Evolutionary conservation across 1,140 invertebrate genomes (phyloP), one percentile per base, ranked within the genome.

Genomic region (Heliconius eleuchia): DNA sequence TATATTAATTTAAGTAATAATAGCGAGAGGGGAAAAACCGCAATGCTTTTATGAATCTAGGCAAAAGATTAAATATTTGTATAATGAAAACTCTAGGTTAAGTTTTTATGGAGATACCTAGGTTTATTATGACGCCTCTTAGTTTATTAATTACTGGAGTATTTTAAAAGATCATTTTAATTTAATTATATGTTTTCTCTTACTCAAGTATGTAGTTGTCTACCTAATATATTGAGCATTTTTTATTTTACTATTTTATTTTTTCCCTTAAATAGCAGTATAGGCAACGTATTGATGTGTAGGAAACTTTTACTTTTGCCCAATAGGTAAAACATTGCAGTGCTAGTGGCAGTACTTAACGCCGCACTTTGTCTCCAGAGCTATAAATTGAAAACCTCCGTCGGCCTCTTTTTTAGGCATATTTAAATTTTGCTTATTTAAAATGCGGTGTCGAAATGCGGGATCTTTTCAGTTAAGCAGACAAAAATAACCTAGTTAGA

Each of bases 21-120:
- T 66, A 66, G 60, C 8, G 60, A 66, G 13, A 6, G 11, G 11
- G 27, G 60, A 30, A 30, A 13, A 66, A 66, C 60, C 60, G 27
- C 60, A 30, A 30, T 66, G 60, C 27, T 66, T 30, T 66, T 30
- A 66, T 66, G 27, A 66, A 66, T 66, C 60, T 66, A 57, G 23
- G 60, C 23, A 27, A 66, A 30, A 66, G 27, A 66, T 30, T 66
- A 66, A 66, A 66, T 30, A 66, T 66, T 66, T 66, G 3, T 66
- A 66, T 66, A 66, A 66, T 66, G 27, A 66, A 66, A 66, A 66
- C 30, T 66, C 23, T 66, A 30, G 27, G 60, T 66, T 66, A 66
- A 66, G 60, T 30, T 66, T 13, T 66, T 66, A 66, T 30, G 60
- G 60, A 66, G 23, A 66, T 66, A 66, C 23, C 27, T 30, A 27